Conservation (phyloP, 2,888 invertebrate genomes). For the Antheraea yamamai region DNA sequence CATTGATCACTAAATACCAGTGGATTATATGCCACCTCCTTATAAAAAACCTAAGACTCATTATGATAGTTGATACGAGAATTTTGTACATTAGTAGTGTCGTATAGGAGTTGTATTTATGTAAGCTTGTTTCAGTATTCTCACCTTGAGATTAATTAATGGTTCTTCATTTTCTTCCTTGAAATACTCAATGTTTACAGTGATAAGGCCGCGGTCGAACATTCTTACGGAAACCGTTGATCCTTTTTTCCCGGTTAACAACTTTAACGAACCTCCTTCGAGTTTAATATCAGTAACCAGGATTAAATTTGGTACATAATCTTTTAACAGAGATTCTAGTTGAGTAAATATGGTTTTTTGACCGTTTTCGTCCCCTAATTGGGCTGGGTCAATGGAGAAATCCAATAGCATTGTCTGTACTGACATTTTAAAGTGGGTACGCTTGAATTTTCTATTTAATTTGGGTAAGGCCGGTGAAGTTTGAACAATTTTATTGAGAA, state of each 20-base stretch:
- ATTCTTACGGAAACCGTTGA: slow-evolving; percentile 87
- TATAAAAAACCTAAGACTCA: not conserved
- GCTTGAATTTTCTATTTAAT: not conserved
- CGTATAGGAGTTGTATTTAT: not conserved
- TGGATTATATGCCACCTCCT: not conserved
- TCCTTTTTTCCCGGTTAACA: slow-evolving; percentile 87
- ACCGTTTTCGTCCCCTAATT: slow-evolving; percentile 85
- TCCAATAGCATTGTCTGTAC: slow-evolving; percentile 90
- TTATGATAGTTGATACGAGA: not conserved
- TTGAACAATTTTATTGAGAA: not conserved
- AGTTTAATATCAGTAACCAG: slow-evolving; percentile 85
- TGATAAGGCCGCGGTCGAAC: slow-evolving; percentile 88
- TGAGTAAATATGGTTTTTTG: slow-evolving; percentile 85
- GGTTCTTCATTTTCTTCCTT: slow-evolving; percentile 88
- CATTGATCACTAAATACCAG: not conserved
- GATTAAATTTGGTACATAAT: slow-evolving; percentile 87
- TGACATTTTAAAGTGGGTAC: slow-evolving; percentile 81
- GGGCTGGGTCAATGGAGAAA: slow-evolving; percentile 88
- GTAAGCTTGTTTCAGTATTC: slow-evolving; percentile 12
- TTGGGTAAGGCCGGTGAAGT: not conserved
- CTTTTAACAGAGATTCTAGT: slow-evolving; percentile 86
- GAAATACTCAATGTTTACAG: slow-evolving; percentile 92
- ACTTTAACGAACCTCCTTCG: slow-evolving; percentile 86
- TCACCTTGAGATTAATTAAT: slow-evolving; percentile 89
- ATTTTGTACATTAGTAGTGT: not conserved